Evolutionary conservation across 2,113 vertebrate species (phyloP).

Genomic region (Myodes glareolus): DNA sequence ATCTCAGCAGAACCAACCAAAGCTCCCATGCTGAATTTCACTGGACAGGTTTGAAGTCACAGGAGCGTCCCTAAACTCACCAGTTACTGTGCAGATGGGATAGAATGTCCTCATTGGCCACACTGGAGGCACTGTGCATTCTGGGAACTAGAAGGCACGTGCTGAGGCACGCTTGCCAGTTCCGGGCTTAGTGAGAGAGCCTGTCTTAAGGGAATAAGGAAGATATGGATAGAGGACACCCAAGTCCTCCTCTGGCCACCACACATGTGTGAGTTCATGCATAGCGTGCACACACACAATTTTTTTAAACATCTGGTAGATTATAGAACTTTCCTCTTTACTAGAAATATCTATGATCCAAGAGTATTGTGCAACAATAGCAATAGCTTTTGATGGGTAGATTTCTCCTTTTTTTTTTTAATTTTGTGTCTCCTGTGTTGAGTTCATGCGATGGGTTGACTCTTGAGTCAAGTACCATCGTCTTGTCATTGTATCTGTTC

Average conservation of each 20-base stretch:
- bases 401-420: not conserved
- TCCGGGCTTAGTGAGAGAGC: not conserved
- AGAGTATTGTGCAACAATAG: rapidly evolving
- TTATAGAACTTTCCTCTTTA: not conserved
- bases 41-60: not conserved
- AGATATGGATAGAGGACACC: not conserved
- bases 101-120: not conserved
- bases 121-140: not conserved
- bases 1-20: not conserved
- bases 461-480: not conserved
- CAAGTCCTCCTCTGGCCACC: not conserved
- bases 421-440: not conserved
- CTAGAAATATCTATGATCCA: not conserved
- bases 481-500: not conserved
- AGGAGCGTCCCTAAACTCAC: not conserved
- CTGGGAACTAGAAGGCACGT: not conserved
- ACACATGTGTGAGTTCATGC: not conserved
- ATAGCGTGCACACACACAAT: not conserved
- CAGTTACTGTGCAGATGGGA: not conserved
- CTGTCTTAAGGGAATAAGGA: not conserved
- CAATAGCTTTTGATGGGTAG: not conserved
- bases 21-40: not conserved
- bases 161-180: not conserved
- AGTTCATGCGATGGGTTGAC: not conserved
- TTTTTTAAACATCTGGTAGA: too few relatives aligned